Base-by-base conservation (phyloP, 2,113 vertebrate genomes). In the Corynorhinus townsendii region DNA sequence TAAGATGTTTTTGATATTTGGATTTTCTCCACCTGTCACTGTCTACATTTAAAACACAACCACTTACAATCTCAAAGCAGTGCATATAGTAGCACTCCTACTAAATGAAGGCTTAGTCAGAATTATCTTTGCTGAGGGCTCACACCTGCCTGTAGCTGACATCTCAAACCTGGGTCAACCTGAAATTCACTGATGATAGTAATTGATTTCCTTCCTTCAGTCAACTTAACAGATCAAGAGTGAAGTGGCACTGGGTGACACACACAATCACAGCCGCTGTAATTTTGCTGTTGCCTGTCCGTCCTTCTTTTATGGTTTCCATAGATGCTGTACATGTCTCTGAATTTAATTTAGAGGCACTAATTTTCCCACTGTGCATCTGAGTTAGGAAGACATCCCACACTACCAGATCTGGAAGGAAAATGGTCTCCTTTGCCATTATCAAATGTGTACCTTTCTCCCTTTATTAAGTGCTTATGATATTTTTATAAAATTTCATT, bases 141-240 rank as follows among this genome's bases (percentile, higher is more conserved):
- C 73, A 95, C 89, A 92, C 94, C 92, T 95, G 86, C 5, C 0
- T 84, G 83, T 76, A 95, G 83, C 85, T 96, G 93, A 73, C 82
- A 72, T 94, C 82, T 86, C 73, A 89, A 86, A 82, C 62, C 68
- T 30, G 56, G 20, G 73, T 94, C 87, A 96, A 87, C 85, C 94
- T 94, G 85, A 96, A 91, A 56, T 92, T 97, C 95, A 82, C n/a
- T 84, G 77, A 45, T 0, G 22, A 97, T 89, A 73, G 71, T 96
- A 95, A 96, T 95, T 95, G 92, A 97, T 97, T 97, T 97, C 52
- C 69, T 96, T 96, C 93, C 73, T 94, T 97, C 88, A 96, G 88
- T 94, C 92, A 90, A 59, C 86, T 96, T 96, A 93, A 76, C 77
- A 72, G 95, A 96, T 97, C 94, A 96, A 90, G 86, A 94, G 81